A percentile compares a stretch with the other conserved stretches of the same genome.
These are phyloP conservation scores for Cyclura pinguis DNA, from an alignment of 2,797 vertebrate genomes.

Conservation along the genomic window DNA sequence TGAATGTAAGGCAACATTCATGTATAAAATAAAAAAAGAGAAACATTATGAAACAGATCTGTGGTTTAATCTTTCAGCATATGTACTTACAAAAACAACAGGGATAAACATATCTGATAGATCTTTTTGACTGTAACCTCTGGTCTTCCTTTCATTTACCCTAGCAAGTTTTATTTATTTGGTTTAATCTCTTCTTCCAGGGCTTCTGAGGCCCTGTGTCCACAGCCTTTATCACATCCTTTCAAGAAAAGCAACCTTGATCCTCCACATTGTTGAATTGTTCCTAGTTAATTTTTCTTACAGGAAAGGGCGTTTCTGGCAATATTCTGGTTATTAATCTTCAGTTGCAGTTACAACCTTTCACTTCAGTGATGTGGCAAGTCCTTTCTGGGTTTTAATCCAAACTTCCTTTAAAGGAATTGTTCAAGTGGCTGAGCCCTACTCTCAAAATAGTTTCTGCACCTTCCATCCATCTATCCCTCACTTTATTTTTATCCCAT, in stretches of 20 bases:
- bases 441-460: background rate
- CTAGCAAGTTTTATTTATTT: background rate
- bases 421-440: background rate
- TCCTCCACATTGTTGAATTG: background rate
- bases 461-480: background rate
- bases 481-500: too few species aligned
- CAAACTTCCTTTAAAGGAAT: background rate
- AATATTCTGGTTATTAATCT: background rate
- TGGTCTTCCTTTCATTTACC: background rate
- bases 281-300: background rate
- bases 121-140: background rate
- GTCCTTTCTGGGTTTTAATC: too few species aligned
- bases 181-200: background rate
- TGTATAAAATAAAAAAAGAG: background rate
- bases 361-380: too few species aligned
- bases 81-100: background rate
- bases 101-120: background rate
- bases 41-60: background rate
- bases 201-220: background rate
- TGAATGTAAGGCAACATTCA: slow-evolving; percentile 6
- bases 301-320: background rate
- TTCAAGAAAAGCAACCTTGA: background rate
- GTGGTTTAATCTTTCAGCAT: background rate
- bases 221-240: background rate
- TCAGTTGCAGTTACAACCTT: too few species aligned